Evolutionary conservation across 2,888 invertebrate genomes (phyloP).

Genomic region (Callosobruchus maculatus): DNA sequence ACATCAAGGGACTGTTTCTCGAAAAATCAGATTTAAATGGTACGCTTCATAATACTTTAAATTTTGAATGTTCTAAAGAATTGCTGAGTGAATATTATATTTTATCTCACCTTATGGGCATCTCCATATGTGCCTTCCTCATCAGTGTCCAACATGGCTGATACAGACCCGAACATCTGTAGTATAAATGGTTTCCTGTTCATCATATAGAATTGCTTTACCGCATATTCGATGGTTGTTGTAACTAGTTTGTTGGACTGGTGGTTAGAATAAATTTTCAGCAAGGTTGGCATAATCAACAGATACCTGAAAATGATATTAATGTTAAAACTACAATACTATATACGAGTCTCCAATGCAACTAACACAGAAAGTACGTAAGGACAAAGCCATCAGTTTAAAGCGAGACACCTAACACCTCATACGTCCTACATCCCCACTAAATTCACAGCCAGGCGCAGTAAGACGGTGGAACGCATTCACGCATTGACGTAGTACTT

Average conservation of each 20-base stretch:
- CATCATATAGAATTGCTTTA: conserved; percentile 96
- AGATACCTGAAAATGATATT: conserved; percentile 68
- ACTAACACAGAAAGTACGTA: no score
- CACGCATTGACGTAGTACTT: no score
- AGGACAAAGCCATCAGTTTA: no score
- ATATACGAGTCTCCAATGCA: no score
- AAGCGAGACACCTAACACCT: no score
- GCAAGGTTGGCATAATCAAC: conserved; percentile 94
- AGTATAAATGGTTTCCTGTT: conserved; percentile 97
- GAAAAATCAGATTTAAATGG: no score
- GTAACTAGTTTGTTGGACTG: conserved; percentile 95
- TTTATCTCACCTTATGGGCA: conserved; percentile 73
- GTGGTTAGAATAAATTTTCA: conserved; percentile 96
- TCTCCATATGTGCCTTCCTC: conserved; percentile 84
- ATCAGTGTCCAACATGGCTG: conserved; percentile 91
- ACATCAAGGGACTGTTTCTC: no score
- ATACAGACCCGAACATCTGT: conserved; percentile 98
- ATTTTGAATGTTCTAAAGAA: background rate
- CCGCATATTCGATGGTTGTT: conserved; percentile 95
- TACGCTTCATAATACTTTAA: no score
- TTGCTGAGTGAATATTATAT: background rate
- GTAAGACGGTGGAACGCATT: no score
- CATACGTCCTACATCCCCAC: no score
- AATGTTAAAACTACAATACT: no score
- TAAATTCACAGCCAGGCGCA: no score